Percentiles rank a stretch among this genome's conserved stretches.
phyloP scores from a whole-genome alignment of 2,888 invertebrate genomes.

The Drosophila niveifrons region DNA sequence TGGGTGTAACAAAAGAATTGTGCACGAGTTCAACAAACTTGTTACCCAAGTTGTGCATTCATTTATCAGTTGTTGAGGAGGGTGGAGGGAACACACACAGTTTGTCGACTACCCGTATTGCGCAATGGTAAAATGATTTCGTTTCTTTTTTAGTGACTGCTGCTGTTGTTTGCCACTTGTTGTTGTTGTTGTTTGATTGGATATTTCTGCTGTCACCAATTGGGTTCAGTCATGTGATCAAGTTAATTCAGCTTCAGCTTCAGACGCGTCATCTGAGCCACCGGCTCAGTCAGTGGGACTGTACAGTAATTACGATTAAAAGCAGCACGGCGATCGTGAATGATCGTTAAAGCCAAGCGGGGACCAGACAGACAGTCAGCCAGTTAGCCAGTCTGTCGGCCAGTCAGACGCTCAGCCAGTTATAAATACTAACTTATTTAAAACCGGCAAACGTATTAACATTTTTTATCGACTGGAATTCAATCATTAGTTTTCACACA shows the following conservation, averaged over 20 bases:
- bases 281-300: neutral
- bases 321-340: constrained; percentile 10
- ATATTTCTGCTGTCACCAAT: constrained; percentile 36
- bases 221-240: constrained; percentile 71
- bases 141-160: constrained; percentile 9
- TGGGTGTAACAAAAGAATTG: constrained; percentile 32
- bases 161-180: neutral
- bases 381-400: neutral
- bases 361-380: neutral
- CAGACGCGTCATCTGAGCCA: constrained; percentile 11
- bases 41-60: constrained; percentile 12
- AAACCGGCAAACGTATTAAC: constrained; percentile 16
- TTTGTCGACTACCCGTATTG: constrained; percentile 50
- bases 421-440: constrained; percentile 21
- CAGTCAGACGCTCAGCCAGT: constrained; percentile 12
- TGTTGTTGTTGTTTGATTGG: constrained; percentile 15
- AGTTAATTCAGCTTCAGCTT: constrained; percentile 60
- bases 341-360: constrained; percentile 21
- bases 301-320: constrained; percentile 16
- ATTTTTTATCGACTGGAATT: constrained; percentile 17
- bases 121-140: constrained; percentile 50
- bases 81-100: neutral
- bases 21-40: constrained; percentile 38
- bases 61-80: constrained; percentile 36
- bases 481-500: constrained; percentile 15